phyloP scores from a whole-genome alignment of 1,140 invertebrate genomes.

The Brachionus rubens region DNA sequence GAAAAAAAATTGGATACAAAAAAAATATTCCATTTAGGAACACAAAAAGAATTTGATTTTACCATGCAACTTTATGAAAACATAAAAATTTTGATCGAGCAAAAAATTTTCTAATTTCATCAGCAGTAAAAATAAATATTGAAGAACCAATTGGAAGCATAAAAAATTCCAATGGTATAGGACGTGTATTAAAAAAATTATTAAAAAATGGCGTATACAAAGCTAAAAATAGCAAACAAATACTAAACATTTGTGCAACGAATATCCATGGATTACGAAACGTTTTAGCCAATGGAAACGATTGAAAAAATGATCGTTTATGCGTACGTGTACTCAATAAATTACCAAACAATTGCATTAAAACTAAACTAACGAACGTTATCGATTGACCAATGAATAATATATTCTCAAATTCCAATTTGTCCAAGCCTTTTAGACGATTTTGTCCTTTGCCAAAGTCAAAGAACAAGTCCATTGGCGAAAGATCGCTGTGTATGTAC shows the following conservation, averaged over 20 bases:
- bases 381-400: background rate
- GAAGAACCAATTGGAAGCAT: slow-evolving; percentile 29
- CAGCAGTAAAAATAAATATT: slow-evolving; percentile 24
- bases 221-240: background rate
- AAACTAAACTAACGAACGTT: background rate
- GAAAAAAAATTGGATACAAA: no score
- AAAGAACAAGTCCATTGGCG: background rate
- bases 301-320: slow-evolving; percentile 36
- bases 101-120: slow-evolving; percentile 45
- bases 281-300: background rate
- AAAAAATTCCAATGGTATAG: slow-evolving; percentile 28
- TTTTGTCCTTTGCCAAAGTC: background rate
- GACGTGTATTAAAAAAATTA: slow-evolving; percentile 33
- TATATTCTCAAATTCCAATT: background rate
- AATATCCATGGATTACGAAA: slow-evolving; percentile 16
- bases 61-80: slow-evolving; percentile 35
- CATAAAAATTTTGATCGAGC: slow-evolving; percentile 30
- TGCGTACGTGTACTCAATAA: slow-evolving; percentile 25
- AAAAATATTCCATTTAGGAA: no score
- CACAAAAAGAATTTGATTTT: background rate
- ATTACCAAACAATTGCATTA: slow-evolving; percentile 11
- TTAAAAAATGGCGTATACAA: slow-evolving; percentile 1
- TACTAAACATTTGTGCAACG: background rate
- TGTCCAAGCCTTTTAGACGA: background rate
- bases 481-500: background rate